Percentiles rank a stretch among this genome's conserved stretches.
Evolutionary conservation across 1,140 invertebrate genomes (phyloP).

Genomic region (Heliconius himera): DNA sequence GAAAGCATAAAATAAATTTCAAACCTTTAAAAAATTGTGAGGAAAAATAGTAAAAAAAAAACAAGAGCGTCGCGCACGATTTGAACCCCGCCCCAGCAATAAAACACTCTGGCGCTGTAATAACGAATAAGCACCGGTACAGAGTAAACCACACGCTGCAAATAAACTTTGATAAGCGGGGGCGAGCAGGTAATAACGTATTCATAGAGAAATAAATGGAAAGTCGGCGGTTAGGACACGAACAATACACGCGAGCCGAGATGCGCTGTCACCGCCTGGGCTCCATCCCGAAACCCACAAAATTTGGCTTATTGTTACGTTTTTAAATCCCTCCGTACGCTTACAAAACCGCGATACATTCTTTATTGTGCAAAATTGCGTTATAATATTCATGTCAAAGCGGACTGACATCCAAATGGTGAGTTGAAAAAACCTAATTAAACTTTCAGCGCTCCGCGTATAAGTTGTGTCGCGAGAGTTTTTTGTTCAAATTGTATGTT

Average conservation of each 20-base stretch:
- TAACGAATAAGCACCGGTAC: constrained; percentile 81
- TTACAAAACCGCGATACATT: constrained; percentile 68
- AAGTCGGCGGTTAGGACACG: constrained; percentile 79
- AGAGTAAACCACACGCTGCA: constrained; percentile 81
- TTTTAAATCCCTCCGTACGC: constrained; percentile 68
- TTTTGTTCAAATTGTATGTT: constrained; percentile 60
- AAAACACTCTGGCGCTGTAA: constrained; percentile 80
- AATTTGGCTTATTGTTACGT: constrained; percentile 64
- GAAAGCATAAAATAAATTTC: constrained; percentile 70
- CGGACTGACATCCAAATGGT: constrained; percentile 45
- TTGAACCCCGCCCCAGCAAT: constrained; percentile 76
- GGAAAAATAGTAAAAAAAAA: constrained; percentile 68
- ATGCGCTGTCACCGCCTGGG: constrained; percentile 70
- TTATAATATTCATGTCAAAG: constrained; percentile 71
- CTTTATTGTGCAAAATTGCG: constrained; percentile 69
- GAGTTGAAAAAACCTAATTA: constrained; percentile 64
- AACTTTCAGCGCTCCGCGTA: constrained; percentile 55
- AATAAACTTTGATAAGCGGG: constrained; percentile 82
- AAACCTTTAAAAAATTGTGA: constrained; percentile 59
- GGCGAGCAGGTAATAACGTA: constrained; percentile 81
- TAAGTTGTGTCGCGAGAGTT: constrained; percentile 48
- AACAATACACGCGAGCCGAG: constrained; percentile 73
- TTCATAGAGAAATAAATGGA: constrained; percentile 82
- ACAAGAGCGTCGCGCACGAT: constrained; percentile 74
- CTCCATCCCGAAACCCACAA: constrained; percentile 47